Percentiles rank a stretch among this genome's conserved stretches.
Conservation (phyloP, 1,140 invertebrate genomes). For the Tribolium madens region DNA sequence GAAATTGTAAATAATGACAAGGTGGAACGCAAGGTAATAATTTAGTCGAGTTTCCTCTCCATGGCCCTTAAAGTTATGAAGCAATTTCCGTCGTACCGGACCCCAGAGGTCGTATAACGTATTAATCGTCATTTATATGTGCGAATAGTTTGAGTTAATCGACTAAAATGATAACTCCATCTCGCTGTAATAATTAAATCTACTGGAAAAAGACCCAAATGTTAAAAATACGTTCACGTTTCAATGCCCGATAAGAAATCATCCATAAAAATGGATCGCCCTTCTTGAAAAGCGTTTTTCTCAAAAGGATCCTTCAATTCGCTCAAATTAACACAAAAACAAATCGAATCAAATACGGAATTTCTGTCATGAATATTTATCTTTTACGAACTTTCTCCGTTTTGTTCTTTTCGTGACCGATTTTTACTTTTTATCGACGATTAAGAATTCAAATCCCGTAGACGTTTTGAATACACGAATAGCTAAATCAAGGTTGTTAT, state of each 20-base stretch:
- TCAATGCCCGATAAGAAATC: not conserved
- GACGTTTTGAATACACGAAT: not conserved
- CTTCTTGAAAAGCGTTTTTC: not conserved
- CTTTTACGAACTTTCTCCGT: not conserved
- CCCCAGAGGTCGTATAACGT: constrained; percentile 6
- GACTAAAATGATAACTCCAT: not conserved
- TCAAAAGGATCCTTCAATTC: not conserved
- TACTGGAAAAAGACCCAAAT: not conserved
- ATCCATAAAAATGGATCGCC: not conserved
- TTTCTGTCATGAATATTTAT: not conserved
- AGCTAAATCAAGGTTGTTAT: no score
- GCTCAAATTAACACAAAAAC: not conserved
- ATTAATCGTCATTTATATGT: not conserved
- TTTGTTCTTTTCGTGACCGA: not conserved
- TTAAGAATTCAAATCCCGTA: not conserved
- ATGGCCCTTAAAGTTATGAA: constrained; percentile 24
- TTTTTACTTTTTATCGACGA: not conserved
- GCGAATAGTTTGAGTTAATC: not conserved
- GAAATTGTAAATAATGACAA: constrained; percentile 4
- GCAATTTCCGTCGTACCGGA: constrained; percentile 12
- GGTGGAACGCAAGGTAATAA: constrained; percentile 1
- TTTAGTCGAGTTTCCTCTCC: constrained; percentile 2
- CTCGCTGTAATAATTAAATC: not conserved
- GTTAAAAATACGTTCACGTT: not conserved
- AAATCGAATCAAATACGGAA: not conserved